Evolutionary conservation across 2,797 vertebrate species (phyloP).

Genomic region (Vespertilio murinus): DNA sequence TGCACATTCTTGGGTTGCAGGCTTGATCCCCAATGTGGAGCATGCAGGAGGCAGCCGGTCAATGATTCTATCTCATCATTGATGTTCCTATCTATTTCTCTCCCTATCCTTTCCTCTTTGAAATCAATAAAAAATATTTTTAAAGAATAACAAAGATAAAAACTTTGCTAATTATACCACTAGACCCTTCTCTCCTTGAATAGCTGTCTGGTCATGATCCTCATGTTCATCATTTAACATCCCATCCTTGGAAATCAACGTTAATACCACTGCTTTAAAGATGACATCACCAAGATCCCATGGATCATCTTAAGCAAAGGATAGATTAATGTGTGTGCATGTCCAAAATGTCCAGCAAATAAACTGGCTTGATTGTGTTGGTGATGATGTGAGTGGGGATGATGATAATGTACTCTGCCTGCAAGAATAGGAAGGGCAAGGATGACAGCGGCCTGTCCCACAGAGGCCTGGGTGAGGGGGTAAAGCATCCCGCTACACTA

Average conservation of each 20-base stretch:
- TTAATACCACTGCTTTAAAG: neutral
- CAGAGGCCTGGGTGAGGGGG: neutral
- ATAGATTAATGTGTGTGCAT: neutral
- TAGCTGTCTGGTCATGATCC: neutral
- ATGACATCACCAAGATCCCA: neutral
- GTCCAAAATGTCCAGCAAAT: neutral
- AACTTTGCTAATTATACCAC: neutral
- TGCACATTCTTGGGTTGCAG: no score
- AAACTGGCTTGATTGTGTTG: neutral
- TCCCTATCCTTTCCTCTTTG: no score
- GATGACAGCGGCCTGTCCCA: neutral
- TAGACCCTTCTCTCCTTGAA: neutral
- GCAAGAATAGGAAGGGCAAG: neutral
- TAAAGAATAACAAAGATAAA: neutral
- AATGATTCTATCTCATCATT: no score
- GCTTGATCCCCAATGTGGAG: no score
- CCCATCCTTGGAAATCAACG: neutral
- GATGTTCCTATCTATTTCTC: no score
- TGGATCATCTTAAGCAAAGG: neutral
- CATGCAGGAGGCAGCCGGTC: no score
- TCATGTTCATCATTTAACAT: neutral
- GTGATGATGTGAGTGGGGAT: neutral
- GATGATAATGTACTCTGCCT: neutral
- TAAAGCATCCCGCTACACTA: neutral
- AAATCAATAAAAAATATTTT: no score